Percentiles rank a stretch among this genome's conserved stretches.
phyloP scores from a whole-genome alignment of 2,797 vertebrate species.

The Tiaroga cobitis region DNA sequence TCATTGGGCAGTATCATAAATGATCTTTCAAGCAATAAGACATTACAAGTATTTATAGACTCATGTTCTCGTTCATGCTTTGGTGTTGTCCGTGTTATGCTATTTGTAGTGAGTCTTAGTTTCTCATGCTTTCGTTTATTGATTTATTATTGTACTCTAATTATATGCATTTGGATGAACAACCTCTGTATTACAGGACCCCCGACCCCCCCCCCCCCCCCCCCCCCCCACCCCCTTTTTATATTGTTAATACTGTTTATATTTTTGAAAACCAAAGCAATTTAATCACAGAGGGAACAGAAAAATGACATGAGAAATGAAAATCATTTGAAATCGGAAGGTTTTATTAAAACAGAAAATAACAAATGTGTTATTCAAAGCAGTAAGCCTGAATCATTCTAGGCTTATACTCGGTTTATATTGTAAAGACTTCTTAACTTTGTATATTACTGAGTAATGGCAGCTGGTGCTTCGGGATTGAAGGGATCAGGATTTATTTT shows the following conservation, averaged over 20 bases:
- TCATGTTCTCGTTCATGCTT: background rate
- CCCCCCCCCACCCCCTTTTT: no score
- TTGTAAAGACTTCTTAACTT: background rate
- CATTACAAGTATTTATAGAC: background rate
- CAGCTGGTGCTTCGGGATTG: accelerated
- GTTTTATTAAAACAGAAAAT: background rate
- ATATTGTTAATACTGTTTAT: background rate
- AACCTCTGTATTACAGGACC: background rate
- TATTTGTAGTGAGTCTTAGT: background rate
- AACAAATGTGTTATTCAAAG: background rate
- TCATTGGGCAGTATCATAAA: background rate
- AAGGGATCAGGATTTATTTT: background rate
- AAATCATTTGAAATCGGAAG: background rate
- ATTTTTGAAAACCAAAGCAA: background rate
- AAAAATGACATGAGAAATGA: background rate
- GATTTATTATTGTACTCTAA: background rate
- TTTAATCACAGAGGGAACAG: background rate
- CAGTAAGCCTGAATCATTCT: background rate
- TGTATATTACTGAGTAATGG: background rate
- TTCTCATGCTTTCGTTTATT: background rate
- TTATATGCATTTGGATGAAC: background rate
- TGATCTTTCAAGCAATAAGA: background rate
- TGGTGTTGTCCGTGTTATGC: background rate
- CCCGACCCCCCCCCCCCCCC: no score
- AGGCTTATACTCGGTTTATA: background rate